A percentile compares a stretch with the other conserved stretches of the same genome.
phyloP scores from a whole-genome alignment of 2,113 vertebrate species.

The Cyphotilapia sp. region DNA sequence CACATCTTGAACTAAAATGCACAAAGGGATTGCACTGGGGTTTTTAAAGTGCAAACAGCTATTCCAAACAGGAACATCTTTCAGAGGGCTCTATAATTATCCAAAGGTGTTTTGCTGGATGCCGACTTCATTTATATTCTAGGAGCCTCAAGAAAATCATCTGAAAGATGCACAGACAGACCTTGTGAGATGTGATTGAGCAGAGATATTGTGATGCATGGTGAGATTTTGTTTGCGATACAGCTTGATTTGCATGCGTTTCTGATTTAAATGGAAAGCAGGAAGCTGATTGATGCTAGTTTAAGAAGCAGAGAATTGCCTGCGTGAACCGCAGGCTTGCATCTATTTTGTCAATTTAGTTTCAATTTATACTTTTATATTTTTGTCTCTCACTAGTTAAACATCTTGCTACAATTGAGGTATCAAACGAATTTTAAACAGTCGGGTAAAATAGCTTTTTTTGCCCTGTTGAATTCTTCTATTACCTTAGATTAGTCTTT shows the following conservation, averaged over 20 bases:
- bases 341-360: not conserved
- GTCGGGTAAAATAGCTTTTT: not conserved
- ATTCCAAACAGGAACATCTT: not conserved
- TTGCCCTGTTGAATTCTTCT: not conserved
- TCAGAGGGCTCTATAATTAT: not conserved
- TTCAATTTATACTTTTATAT: not conserved
- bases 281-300: not conserved
- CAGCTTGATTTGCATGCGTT: not conserved
- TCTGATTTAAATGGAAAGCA: not conserved
- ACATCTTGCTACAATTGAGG: not conserved
- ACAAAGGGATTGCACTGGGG: not conserved
- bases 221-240: not conserved
- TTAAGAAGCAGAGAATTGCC: not conserved
- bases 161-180: not conserved
- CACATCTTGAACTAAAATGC: not conserved
- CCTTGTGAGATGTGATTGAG: not conserved
- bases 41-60: not conserved
- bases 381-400: not conserved
- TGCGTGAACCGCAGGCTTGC: not conserved
- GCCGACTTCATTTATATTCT: not conserved
- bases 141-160: not conserved
- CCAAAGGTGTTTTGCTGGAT: not conserved
- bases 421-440: not conserved
- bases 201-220: not conserved
- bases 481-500: not conserved